These are phyloP conservation scores for Azemiops feae DNA, from an alignment of 2,113 vertebrate genomes.

Conservation along the genomic window DNA sequence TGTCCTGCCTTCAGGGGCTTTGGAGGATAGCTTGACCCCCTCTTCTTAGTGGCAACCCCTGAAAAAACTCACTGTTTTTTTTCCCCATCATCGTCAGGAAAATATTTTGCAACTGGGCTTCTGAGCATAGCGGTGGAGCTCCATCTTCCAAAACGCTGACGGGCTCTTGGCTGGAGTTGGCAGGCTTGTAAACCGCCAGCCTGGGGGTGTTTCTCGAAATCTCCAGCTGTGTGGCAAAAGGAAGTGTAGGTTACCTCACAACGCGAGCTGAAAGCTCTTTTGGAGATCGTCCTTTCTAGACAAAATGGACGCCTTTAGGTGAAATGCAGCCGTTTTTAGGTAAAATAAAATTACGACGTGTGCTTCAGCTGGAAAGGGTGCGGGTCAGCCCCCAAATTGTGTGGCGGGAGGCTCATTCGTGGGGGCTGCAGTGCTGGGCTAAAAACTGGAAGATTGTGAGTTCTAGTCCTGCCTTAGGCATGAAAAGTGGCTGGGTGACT, in stretches of 20 bases:
- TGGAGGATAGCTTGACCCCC: no score
- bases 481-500: neutral
- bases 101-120: neutral
- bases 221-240: neutral
- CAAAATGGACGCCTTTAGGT: neutral
- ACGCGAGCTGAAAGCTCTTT: neutral
- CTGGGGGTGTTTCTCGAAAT: neutral
- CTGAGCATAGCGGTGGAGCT: neutral
- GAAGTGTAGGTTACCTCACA: neutral
- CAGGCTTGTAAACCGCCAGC: neutral
- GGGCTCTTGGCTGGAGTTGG: neutral
- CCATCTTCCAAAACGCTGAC: neutral
- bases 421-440: neutral
- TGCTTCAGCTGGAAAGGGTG: neutral
- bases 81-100: neutral
- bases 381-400: neutral
- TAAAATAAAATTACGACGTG: rapidly evolving
- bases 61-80: no score
- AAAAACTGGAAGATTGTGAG: neutral
- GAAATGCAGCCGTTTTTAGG: neutral
- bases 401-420: neutral
- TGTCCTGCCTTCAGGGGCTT: no score
- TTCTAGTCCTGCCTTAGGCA: neutral
- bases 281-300: neutral
- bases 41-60: no score